A percentile compares a stretch with the other conserved stretches of the same genome.
Conservation (phyloP, 2,113 vertebrate species). For the Bagarius yarrelli region DNA sequence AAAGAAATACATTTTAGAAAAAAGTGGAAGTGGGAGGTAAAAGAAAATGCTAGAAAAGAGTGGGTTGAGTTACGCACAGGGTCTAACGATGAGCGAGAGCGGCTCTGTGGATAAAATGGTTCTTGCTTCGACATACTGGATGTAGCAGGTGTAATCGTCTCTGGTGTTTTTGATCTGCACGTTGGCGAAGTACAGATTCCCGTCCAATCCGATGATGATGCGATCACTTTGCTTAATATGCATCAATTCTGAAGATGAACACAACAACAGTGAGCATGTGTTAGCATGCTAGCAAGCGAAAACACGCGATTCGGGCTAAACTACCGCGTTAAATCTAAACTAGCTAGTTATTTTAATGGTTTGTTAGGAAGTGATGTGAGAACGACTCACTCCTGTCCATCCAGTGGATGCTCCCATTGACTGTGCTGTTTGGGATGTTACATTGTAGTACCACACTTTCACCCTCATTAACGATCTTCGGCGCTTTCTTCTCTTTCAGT, state of each 20-base stretch:
- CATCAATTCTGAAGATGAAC: conserved; percentile 62
- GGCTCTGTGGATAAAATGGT: conserved; percentile 79
- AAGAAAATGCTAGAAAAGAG: background rate
- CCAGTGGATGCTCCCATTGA: conserved; percentile 72
- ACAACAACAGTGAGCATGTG: background rate
- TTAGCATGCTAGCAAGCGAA: background rate
- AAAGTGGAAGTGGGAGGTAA: background rate
- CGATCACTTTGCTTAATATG: conserved; percentile 78
- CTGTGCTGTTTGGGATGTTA: conserved; percentile 74
- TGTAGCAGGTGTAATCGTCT: conserved; percentile 82
- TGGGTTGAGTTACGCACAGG: conserved; percentile 67
- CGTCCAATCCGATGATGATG: conserved; percentile 77
- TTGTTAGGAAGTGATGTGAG: background rate
- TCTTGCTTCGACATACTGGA: conserved; percentile 75
- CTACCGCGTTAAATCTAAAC: background rate
- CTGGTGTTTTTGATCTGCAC: conserved; percentile 70
- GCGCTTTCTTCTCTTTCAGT: conserved; percentile 68
- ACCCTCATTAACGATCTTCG: conserved; percentile 64
- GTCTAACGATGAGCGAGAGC: conserved; percentile 72
- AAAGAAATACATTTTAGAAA: background rate
- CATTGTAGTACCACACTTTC: conserved; percentile 76
- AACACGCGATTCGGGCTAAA: background rate
- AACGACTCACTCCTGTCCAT: conserved; percentile 67
- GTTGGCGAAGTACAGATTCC: conserved; percentile 85
- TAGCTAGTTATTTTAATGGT: no score